These are phyloP conservation scores for Bombus pyrosoma DNA, from an alignment of 1,140 invertebrate genomes.

Conservation along the genomic window DNA sequence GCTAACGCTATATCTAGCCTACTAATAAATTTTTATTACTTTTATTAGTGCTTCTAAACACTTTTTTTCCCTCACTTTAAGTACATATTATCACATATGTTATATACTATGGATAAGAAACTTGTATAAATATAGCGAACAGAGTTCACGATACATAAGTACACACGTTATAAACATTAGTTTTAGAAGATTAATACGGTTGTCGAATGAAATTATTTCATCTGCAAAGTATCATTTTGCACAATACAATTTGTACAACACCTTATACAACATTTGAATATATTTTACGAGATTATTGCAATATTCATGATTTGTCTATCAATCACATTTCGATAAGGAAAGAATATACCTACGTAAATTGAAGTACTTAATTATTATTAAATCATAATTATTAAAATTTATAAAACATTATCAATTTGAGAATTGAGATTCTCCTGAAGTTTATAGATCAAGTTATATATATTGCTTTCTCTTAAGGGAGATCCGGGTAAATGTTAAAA, in stretches of 20 bases:
- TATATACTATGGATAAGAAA: not conserved
- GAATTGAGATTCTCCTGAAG: not conserved
- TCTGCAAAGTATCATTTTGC: not conserved
- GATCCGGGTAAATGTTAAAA: not conserved
- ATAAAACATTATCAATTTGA: not conserved
- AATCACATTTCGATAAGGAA: not conserved
- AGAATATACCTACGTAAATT: not conserved
- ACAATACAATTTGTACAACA: not conserved
- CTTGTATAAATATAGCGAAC: not conserved
- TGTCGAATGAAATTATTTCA: not conserved
- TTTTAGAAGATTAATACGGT: not conserved
- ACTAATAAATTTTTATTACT: not conserved
- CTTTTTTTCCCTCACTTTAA: not conserved
- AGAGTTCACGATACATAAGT: not conserved
- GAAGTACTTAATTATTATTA: not conserved
- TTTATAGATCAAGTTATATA: not conserved
- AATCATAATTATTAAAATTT: not conserved
- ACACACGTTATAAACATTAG: not conserved
- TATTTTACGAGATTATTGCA: not conserved
- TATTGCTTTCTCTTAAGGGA: no score
- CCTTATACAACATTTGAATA: no score
- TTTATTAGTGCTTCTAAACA: not conserved
- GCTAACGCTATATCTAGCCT: not conserved
- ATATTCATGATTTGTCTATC: not conserved
- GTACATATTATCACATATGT: not conserved